Base-by-base conservation (phyloP, 1,140 invertebrate genomes). In the Leptinotarsa undecemlineata region DNA sequence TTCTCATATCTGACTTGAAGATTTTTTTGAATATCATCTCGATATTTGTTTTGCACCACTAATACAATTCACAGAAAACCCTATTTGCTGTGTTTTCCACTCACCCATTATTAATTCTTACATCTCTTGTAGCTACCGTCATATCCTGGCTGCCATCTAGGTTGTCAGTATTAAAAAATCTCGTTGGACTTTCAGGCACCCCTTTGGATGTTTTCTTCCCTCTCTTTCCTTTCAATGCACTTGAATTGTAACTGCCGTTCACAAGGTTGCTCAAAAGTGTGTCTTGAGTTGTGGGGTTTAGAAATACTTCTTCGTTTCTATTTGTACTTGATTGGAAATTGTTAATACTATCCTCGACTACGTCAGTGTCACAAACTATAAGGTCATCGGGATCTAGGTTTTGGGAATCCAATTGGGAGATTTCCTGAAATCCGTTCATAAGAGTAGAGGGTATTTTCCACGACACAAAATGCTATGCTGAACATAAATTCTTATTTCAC, bases 261-360 rank as follows among this genome's bases (percentile, higher is more conserved):
- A 79, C 78, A 23, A 82, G 70, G 73, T 82, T 82, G 68, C 73
- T 80, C 26, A 83, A 69, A 26, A 83, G 71, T 4, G 79, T 81
- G 76, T 83, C 76, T 71, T 78, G 74, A 1, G 80, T 64, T 26
- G 64, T 71, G 5, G 81, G 78, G 78, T 80, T 81, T 51, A 83
- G 60, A 70, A 83, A 82, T 15, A 82, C 75, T 74, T 80, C 80
- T 74, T 80, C 80, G 76, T 75, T 73, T n/a, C 60, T 14, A 13
- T 71, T 51, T 57, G 23, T 75, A 17, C 42, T 19, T 67, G 67
- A 13, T 20, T 70, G 42, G 20, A 73, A 21, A 61, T 76, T 66
- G 62, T 60, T 74, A 68, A 71, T 60, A 57, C 67, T 66, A 19
- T 76, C 64, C 5, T 71, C 71, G 60, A n/a, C 47, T 67, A 75